These are phyloP conservation scores for Pelecanus crispus DNA, from an alignment of 2,113 vertebrate genomes.

Conservation along the genomic window DNA sequence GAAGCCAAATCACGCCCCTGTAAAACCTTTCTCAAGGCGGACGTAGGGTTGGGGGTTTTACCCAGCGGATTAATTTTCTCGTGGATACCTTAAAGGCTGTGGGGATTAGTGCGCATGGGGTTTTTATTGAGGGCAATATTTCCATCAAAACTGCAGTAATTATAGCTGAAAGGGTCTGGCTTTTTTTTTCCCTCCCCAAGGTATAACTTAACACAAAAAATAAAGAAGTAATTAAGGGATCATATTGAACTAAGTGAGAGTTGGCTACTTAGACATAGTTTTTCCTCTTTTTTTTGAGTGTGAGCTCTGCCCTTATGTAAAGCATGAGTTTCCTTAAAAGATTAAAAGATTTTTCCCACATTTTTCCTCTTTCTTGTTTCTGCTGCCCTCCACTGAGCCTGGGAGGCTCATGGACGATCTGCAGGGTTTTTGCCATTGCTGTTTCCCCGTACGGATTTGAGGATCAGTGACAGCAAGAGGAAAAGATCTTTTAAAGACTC, in stretches of 20 bases:
- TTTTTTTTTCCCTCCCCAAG: not conserved
- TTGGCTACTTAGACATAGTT: not conserved
- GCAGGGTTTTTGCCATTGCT: accelerated
- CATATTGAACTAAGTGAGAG: conserved; percentile 15
- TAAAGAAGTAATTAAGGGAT: conserved; percentile 61
- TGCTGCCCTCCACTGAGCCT: not conserved
- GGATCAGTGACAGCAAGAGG: not conserved
- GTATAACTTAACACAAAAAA: conserved; percentile 14
- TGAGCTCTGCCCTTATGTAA: not conserved
- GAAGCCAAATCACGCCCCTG: accelerated
- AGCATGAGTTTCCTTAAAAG: not conserved
- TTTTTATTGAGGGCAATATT: conserved; percentile 6
- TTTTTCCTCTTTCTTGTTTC: not conserved
- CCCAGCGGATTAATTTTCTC: not conserved
- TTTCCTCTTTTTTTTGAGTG: not conserved
- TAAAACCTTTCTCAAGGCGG: not conserved
- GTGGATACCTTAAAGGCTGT: not conserved
- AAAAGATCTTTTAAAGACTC: not conserved
- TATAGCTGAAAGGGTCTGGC: conserved; percentile 36
- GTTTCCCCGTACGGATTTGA: not conserved
- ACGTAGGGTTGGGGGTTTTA: not conserved
- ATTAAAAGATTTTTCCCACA: not conserved
- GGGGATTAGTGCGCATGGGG: not conserved
- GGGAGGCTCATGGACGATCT: not conserved
- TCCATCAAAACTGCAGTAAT: conserved; percentile 57